Base-by-base conservation (phyloP, 2,797 vertebrate species). In the Staurois parvus region DNA sequence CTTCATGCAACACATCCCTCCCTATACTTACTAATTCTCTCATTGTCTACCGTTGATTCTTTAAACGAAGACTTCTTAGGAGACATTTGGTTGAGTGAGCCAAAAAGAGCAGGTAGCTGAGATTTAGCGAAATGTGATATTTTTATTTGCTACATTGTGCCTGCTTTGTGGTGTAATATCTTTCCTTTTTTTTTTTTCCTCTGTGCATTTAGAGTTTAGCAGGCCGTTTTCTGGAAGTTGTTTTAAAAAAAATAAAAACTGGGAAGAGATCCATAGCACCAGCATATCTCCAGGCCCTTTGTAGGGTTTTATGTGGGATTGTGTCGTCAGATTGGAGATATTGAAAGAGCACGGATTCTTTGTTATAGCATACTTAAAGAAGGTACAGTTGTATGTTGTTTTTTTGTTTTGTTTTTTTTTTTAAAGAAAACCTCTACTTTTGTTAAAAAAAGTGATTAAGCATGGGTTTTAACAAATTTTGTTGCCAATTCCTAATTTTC, bases 311-410 rank as follows among this genome's bases (percentile, higher is more conserved):
- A 99, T 79, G 92, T 92, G 9, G 97, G 95, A 6, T 85, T 98
- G 84, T 99, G 98, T 88, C 96, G 96, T 66, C 97, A 97, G 76
- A 89, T 92, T 12, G 92, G 93, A 77, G 95, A 97, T 88, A 85
- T 95, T 91, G 96, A 97, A 88, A 95, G 95, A 88, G 96, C 95
- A 5, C 97, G 94, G 15, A 86, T 97, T 24, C 93, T 99, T 78
- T 97, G 96, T 81, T 98, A 97, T 84, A 96, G 93, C 86, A 89
- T 99, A 5, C 95, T 99, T 12, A 94, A 94, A 88, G 97, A 99
- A 96, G 97, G 98, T 99, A 84, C 12, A 86, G 29, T 59, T 26
- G 2, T 70, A 37, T 69, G 30, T 70, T 62, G 2, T 78, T 6
- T 2, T 21, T 2, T 59, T 26, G n/a, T 34, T 24, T 29, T 11